Evolutionary conservation across 2,888 invertebrate genomes (phyloP), one percentile per base, ranked within the genome.

Genomic region (Tetheella fluctuosa): DNA sequence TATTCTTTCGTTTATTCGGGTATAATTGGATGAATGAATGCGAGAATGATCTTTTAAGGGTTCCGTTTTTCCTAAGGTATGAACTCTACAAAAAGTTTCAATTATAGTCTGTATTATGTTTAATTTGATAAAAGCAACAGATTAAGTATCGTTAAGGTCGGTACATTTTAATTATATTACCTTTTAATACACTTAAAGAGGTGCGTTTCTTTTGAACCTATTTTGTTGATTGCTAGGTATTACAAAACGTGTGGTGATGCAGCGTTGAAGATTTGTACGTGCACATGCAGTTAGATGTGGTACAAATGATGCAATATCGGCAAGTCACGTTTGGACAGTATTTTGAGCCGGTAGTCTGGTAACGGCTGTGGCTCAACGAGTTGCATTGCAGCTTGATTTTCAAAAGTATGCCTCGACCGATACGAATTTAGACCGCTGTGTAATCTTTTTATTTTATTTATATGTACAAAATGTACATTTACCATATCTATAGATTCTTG

Each of bases 271-370:
- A 58, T 63, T 52, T 12, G 56, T 55, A 57, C 58, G 59, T 52
- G 61, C 58, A 56, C 52, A 61, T 63, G 69, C 63, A 60, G 64
- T 58, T 48, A 67, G 64, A 64, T 72, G 67, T 63, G 67, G 68
- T 68, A 72, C 76, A 74, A 79, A 77, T 79, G 80, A 79, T 74
- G 81, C 81, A 83, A 84, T 84, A 83, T 83, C 78, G 68, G 65
- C 69, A 61, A 73, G 84, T 83, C 88, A 87, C 88, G 88, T 87
- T 75, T 78, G 74, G 67, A 73, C 82, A 81, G 81, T 87, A 87
- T 87, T 79, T 81, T 71, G 77, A 69, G 73, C 10, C 64, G 70
- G 70, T 73, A 65, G 68, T 73, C 68, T 66, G 65, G 69, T 62
- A 67, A 74, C 78, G 74, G 67, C 68, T 78, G 78, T 63, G 68